Conservation (phyloP, 2,888 invertebrate genomes). For the Acleris literana region DNA sequence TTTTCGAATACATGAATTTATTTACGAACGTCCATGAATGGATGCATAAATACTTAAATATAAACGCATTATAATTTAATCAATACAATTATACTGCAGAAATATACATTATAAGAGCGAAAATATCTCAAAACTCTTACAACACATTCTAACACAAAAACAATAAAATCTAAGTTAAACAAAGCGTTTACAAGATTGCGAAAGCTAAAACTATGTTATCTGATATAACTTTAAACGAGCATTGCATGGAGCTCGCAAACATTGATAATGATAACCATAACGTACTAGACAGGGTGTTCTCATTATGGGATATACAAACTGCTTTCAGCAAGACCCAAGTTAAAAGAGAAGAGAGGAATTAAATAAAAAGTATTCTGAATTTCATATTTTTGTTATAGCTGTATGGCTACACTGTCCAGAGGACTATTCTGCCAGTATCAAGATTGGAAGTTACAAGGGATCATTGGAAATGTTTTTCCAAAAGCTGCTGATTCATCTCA, state of each 20-base stretch:
- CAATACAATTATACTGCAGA: too few relatives aligned
- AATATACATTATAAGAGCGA: neutral
- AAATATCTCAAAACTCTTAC: neutral
- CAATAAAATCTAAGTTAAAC: conserved; percentile 3
- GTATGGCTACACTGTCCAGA: too few relatives aligned
- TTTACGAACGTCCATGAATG: too few relatives aligned
- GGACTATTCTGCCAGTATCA: too few relatives aligned
- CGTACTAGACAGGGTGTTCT: conserved; percentile 43
- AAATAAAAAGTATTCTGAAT: neutral
- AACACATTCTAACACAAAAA: neutral
- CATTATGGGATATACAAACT: conserved; percentile 42
- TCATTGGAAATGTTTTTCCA: too few relatives aligned
- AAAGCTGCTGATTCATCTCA: too few relatives aligned
- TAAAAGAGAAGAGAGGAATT: conserved; percentile 34
- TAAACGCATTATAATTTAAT: too few relatives aligned
- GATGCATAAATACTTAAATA: too few relatives aligned
- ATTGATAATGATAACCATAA: conserved; percentile 46
- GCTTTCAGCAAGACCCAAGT: conserved; percentile 39
- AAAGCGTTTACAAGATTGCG: conserved; percentile 20
- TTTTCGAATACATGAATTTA: too few relatives aligned
- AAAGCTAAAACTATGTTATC: conserved; percentile 35
- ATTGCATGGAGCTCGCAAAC: conserved; percentile 38
- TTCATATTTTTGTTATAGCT: too few relatives aligned
- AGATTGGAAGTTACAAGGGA: too few relatives aligned
- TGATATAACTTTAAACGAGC: conserved; percentile 33